Evolutionary conservation across 1,140 invertebrate species (phyloP).

Genomic region (Homalodisca vitripennis): DNA sequence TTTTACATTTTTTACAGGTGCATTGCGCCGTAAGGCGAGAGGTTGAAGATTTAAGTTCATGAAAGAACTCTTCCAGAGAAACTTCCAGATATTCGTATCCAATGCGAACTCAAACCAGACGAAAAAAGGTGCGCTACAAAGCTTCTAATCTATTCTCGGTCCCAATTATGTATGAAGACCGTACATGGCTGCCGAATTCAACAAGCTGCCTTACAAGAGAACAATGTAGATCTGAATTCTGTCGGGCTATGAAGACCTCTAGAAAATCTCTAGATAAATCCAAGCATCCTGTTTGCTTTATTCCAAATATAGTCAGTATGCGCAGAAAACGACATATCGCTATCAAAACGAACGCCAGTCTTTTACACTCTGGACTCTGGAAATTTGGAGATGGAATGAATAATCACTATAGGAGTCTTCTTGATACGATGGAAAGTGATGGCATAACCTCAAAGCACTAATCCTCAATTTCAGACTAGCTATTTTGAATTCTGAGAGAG

Average conservation of each 20-base stretch:
- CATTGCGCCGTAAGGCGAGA: not conserved
- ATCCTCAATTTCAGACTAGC: not conserved
- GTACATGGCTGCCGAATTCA: slow-evolving; percentile 4
- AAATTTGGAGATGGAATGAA: not conserved
- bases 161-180: too few species aligned
- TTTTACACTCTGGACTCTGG: not conserved
- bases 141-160: too few species aligned
- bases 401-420: not conserved
- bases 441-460: not conserved
- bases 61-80: not conserved
- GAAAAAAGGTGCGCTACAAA: not conserved
- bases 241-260: not conserved
- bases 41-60: not conserved
- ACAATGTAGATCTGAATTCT: slow-evolving; percentile 1
- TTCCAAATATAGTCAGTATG: not conserved
- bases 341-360: slow-evolving; percentile 2
- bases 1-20: not conserved
- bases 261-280: not conserved
- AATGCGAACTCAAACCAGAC: not conserved
- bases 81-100: not conserved
- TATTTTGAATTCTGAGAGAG: not conserved
- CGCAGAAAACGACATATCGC: not conserved
- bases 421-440: not conserved
- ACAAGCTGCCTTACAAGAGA: not conserved
- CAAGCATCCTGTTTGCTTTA: not conserved